A percentile compares a stretch with the other conserved stretches of the same genome.
Conservation (phyloP, 2,113 vertebrate genomes). For the Cyanoramphus novaezelandiae region DNA sequence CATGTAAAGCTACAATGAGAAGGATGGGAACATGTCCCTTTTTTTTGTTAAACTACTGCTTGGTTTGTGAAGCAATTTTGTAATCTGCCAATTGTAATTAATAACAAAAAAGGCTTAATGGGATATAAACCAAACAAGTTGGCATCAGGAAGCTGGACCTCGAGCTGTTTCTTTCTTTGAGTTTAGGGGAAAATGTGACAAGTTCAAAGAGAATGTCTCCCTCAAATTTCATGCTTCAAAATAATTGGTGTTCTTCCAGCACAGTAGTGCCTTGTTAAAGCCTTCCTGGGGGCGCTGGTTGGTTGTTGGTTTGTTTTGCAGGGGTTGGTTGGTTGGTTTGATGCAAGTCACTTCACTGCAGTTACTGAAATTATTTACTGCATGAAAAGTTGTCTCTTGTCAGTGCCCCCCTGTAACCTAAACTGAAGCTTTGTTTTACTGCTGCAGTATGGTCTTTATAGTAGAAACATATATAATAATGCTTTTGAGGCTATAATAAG, state of each 20-base stretch:
- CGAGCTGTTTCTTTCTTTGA: neutral
- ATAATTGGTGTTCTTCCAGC: neutral
- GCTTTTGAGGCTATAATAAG: neutral
- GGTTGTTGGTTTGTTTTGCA: neutral
- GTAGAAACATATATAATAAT: neutral
- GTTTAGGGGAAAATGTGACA: neutral
- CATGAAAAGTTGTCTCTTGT: neutral
- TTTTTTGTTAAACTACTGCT: neutral
- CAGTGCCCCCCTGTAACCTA: neutral
- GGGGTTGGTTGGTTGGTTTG: too few species aligned
- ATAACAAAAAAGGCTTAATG: neutral
- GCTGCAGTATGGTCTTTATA: neutral
- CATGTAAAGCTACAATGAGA: neutral
- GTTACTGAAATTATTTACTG: neutral
- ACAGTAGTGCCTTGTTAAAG: neutral
- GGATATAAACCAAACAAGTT: neutral
- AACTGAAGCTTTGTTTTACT: neutral
- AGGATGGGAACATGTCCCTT: neutral
- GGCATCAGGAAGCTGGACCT: neutral
- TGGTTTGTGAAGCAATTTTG: neutral
- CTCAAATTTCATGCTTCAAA: neutral
- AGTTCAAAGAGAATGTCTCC: neutral
- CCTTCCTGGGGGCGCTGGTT: neutral
- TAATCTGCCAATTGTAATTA: neutral
- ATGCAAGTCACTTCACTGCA: neutral